Evolutionary conservation across 2,888 invertebrate species (phyloP), one percentile per base, ranked within the genome.

Genomic region (Eristalinus sepulchralis): DNA sequence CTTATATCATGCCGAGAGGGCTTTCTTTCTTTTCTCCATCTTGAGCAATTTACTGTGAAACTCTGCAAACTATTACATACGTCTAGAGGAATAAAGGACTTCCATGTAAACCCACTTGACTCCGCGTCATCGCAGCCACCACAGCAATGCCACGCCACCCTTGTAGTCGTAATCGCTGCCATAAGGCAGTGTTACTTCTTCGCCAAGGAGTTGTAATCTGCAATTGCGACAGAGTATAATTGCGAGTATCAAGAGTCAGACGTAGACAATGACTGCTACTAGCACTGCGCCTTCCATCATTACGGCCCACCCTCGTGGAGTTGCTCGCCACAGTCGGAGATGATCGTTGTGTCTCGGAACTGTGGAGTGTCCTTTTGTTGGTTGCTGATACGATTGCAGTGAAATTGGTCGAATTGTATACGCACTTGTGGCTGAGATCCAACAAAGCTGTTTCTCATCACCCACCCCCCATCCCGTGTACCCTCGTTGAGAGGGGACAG

Each of bases 341-440:
- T 31, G 53, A 62, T 17, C 53, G 60, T 64, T 59, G 36, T 81
- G 73, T 70, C 63, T 47, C n/a, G 24, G 60, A 47, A 47, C 47
- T 55, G 31, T 62, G 3, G 76, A 76, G 75, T 39, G 63, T 78
- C 63, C 72, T 73, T 64, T 70, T 78, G 62, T 78, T 39, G 39
- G n/a, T 27, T 31, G 68, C 55, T 34, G 39, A 33, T 66, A 78
- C 63, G 62, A 73, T 83, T 78, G 47, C 72, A 47, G 67, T 68
- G 47, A 73, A 78, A 83, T 78, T 78, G 72, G 78, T 68, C 73
- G 63, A 78, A 72, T 72, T 66, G 62, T 55, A 68, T 63, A 72
- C 68, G 67, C 83, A 83, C 83, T 83, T 78, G 77, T 77, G 62
- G 72, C 55, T 78, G 39, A 57, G 57, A 39, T 34, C 22, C 60